These are phyloP conservation scores for Ecliptopera silaceata DNA, from an alignment of 2,888 invertebrate genomes.

Conservation along the genomic window DNA sequence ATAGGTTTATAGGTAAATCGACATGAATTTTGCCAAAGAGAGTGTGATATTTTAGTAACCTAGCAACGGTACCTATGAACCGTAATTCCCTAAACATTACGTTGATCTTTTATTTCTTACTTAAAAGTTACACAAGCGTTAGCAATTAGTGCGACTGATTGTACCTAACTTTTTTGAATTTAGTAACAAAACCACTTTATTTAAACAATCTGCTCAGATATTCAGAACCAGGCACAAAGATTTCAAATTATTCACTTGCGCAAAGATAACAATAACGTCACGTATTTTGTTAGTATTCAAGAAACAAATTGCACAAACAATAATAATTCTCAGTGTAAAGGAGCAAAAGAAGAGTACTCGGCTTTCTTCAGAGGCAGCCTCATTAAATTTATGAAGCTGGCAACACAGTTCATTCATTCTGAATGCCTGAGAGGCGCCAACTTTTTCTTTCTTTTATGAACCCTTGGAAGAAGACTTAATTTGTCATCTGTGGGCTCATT, in stretches of 20 bases:
- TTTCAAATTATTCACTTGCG: slow-evolving; percentile 1
- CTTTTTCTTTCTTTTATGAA: slow-evolving; percentile 13
- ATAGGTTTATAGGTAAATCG: no score
- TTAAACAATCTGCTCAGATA: not conserved
- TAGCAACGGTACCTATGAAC: no score
- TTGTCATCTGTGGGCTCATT: slow-evolving; percentile 1
- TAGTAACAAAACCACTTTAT: no score
- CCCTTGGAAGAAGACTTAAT: slow-evolving; percentile 2
- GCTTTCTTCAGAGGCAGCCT: slow-evolving; percentile 20
- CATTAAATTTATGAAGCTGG: slow-evolving; percentile 32
- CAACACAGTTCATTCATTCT: slow-evolving; percentile 33
- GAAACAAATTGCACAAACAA: slow-evolving; percentile 22
- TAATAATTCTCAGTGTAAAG: slow-evolving; percentile 10
- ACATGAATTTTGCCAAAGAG: no score
- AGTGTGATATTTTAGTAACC: no score
- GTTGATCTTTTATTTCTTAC: no score
- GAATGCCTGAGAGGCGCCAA: slow-evolving; percentile 13
- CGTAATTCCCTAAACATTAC: no score
- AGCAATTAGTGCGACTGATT: no score
- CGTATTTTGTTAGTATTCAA: slow-evolving; percentile 17
- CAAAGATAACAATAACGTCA: slow-evolving; percentile 1
- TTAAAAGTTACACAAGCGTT: no score
- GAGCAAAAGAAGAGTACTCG: slow-evolving; percentile 10
- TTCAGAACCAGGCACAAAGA: not conserved
- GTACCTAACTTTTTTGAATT: no score